Conservation (phyloP, 1,140 invertebrate species). For the Telenomus remus region DNA sequence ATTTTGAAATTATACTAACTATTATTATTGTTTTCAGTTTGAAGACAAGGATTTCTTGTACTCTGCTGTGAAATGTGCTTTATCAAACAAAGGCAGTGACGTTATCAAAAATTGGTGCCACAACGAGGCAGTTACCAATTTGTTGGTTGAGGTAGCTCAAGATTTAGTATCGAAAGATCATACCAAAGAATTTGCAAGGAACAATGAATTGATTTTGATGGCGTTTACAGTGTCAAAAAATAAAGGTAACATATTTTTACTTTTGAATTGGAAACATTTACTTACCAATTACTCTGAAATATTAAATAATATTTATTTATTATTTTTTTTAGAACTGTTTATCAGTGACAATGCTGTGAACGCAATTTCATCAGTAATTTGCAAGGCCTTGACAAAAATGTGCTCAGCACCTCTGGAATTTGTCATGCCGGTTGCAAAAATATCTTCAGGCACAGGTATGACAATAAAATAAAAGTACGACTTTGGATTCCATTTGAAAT, state of each 20-base stretch:
- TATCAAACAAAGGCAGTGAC: conserved; percentile 66
- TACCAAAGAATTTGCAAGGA: conserved; percentile 7
- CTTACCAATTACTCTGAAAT: background rate
- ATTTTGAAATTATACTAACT: conserved; percentile 1
- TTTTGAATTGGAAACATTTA: background rate
- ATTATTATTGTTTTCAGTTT: conserved; percentile 40
- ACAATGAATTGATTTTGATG: background rate
- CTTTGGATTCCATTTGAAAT: background rate
- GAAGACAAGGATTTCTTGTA: conserved; percentile 56
- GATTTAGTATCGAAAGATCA: conserved; percentile 9
- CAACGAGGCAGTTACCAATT: conserved; percentile 34
- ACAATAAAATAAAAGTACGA: background rate
- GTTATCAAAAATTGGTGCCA: conserved; percentile 75
- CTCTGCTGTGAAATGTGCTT: conserved; percentile 59
- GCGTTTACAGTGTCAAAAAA: conserved; percentile 46
- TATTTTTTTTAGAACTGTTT: conserved; percentile 67
- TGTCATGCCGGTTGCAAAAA: conserved; percentile 2
- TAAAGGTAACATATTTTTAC: conserved; percentile 54
- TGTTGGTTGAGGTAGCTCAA: conserved; percentile 44
- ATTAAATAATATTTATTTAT: background rate
- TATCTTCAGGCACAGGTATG: conserved; percentile 3
- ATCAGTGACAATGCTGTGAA: conserved; percentile 75
- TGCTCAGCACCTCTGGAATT: conserved; percentile 3
- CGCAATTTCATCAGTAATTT: conserved; percentile 72
- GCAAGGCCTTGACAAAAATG: conserved; percentile 44